Conservation (phyloP, 2,797 vertebrate genomes). For the Dermochelys coriacea region DNA sequence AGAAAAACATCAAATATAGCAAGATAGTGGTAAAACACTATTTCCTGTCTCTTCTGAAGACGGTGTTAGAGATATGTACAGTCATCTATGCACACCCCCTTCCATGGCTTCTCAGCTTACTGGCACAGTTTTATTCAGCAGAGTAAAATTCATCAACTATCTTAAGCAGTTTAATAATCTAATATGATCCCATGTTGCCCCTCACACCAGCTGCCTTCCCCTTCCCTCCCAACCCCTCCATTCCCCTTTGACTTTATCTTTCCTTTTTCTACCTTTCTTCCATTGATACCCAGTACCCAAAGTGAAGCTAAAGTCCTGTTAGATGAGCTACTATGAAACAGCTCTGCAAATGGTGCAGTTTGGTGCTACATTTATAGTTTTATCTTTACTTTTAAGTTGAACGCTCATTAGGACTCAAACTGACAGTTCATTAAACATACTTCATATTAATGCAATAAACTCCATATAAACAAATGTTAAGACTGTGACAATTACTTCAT, state of each 20-base stretch:
- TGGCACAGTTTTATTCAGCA: not conserved
- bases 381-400: slow-evolving; percentile 16
- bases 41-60: not conserved
- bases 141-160: not conserved
- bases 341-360: slow-evolving; percentile 20
- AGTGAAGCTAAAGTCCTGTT: not conserved
- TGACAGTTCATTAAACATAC: slow-evolving; percentile 16
- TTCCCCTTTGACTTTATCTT: not conserved
- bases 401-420: not conserved
- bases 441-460: slow-evolving; percentile 24
- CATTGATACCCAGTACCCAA: not conserved
- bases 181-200: not conserved
- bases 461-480: slow-evolving; percentile 25
- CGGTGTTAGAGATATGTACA: not conserved
- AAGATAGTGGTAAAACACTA: not conserved
- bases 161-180: not conserved
- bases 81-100: not conserved
- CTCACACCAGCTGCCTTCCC: not conserved
- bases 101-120: not conserved
- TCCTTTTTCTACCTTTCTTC: not conserved
- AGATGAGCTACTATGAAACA: not conserved
- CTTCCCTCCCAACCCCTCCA: not conserved
- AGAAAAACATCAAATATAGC: not conserved
- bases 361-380: not conserved
- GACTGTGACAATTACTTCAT: slow-evolving; percentile 3